Conservation (phyloP, 2,888 invertebrate genomes). For the Drosophila quinaria region DNA sequence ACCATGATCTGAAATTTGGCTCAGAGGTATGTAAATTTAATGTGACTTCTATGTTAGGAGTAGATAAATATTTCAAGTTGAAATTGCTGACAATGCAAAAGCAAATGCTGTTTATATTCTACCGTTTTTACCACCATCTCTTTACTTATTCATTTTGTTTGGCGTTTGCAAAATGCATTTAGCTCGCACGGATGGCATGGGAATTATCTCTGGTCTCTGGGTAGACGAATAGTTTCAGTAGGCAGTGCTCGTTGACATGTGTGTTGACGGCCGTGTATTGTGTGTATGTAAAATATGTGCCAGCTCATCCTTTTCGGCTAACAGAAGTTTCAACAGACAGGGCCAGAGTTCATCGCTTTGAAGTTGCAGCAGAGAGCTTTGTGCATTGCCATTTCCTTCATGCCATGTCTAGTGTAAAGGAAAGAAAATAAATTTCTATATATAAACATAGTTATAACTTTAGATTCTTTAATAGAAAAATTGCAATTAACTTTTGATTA, state of each 20-base stretch:
- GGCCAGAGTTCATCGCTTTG: constrained; percentile 8
- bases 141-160: constrained; percentile 24
- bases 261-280: constrained; percentile 6
- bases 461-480: not conserved
- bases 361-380: constrained; percentile 3
- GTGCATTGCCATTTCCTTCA: constrained; percentile 3
- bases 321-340: constrained; percentile 2
- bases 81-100: constrained; percentile 18
- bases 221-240: constrained; percentile 8
- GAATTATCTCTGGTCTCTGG: constrained; percentile 14
- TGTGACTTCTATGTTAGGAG: constrained; percentile 4
- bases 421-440: not conserved
- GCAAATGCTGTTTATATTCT: constrained; percentile 3
- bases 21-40: constrained; percentile 14
- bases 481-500: not conserved
- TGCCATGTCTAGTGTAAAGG: not conserved
- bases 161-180: constrained; percentile 24
- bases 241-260: constrained; percentile 15
- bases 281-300: constrained; percentile 10
- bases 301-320: constrained; percentile 5
- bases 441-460: not conserved
- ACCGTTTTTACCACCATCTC: constrained; percentile 2
- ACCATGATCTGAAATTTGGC: not conserved
- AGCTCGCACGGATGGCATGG: constrained; percentile 1
- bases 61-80: constrained; percentile 17